Percentiles rank a stretch among this genome's conserved stretches.
Conservation (phyloP, 2,797 vertebrate species). For the Neosilurus mollespiculum region DNA sequence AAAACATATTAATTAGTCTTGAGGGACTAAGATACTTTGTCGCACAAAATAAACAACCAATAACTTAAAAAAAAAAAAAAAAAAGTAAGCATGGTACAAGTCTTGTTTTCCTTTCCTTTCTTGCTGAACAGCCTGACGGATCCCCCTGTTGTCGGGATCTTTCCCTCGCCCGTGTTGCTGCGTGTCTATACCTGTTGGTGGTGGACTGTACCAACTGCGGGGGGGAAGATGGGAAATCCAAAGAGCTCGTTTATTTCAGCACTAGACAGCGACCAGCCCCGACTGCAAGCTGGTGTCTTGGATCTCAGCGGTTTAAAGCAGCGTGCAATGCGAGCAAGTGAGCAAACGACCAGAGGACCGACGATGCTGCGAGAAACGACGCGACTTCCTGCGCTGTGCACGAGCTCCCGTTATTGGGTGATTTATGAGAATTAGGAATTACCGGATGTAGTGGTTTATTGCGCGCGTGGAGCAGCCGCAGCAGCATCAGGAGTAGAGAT, state of each 20-base stretch:
- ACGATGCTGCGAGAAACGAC: conserved; percentile 31
- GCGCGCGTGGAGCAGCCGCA: not conserved
- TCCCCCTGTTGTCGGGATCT: not conserved
- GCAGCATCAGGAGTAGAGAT: not conserved
- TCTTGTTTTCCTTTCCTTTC: not conserved
- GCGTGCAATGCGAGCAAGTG: conserved; percentile 56
- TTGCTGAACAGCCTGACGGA: not conserved
- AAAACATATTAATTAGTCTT: not conserved
- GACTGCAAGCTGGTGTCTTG: conserved; percentile 30
- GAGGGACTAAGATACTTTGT: not conserved
- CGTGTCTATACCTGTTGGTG: not conserved
- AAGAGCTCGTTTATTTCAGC: conserved; percentile 50
- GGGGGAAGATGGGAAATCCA: conserved; percentile 32
- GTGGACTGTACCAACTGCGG: conserved; percentile 52
- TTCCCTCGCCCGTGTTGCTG: conserved; percentile 10
- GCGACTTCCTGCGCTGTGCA: conserved; percentile 14
- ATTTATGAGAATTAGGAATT: conserved; percentile 7
- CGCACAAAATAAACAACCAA: not conserved
- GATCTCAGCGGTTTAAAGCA: conserved; percentile 19
- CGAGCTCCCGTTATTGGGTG: conserved; percentile 26
- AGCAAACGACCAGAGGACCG: conserved; percentile 26
- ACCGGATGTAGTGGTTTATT: not conserved
- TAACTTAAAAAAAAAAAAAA: not conserved
- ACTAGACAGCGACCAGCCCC: conserved; percentile 56
- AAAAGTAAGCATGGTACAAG: not conserved